Base-by-base conservation (phyloP, 2,797 vertebrate genomes). In the Aulostomus chinensis region DNA sequence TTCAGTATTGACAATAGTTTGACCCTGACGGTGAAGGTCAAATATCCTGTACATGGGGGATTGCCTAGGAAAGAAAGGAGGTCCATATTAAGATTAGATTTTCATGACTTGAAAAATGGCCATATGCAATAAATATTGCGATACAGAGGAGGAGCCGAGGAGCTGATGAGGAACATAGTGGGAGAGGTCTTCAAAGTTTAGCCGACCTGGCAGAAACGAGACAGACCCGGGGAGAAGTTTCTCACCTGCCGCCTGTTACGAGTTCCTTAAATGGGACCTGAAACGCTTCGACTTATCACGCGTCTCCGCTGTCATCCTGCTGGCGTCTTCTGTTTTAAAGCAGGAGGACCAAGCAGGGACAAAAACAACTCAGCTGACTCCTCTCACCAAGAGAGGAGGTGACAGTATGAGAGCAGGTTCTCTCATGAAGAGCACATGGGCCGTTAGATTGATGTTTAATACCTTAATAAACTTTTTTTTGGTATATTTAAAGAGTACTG, bases 161-260 rank as follows among this genome's bases (percentile, higher is more conserved):
- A n/a, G n/a, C n/a, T n/a, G n/a, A n/a, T n/a, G n/a, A n/a, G n/a
- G n/a, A n/a, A n/a, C n/a, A 46, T 20, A 38, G 42, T 56, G 25
- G 22, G 20, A 21, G n/a, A 47, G 1, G 18, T 48, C 15, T 47
- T 43, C 28, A 10, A 41, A 56, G 58, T 30, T 69, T 35, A 78
- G 68, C 36, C 51, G 58, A 58, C 38, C 32, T 72, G 67, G 73
- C 64, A 64, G 34, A 20, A 7, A 32, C 64, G 29, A 58, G 66
- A 72, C 58, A 9, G 33, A 68, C 52, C 26, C 28, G 31, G 13
- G 50, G 34, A 65, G 41, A 51, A 66, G 48, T 41, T 37, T 30
- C 56, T 35, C 41, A 13, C 13, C 9, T 9, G 35, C 16, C 31
- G 59, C 13, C 56, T 66, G 60, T 32, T 45, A 25, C 32, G 45